phyloP scores from a whole-genome alignment of 2,113 vertebrate species.

The Oxygymnocypris stewartii region DNA sequence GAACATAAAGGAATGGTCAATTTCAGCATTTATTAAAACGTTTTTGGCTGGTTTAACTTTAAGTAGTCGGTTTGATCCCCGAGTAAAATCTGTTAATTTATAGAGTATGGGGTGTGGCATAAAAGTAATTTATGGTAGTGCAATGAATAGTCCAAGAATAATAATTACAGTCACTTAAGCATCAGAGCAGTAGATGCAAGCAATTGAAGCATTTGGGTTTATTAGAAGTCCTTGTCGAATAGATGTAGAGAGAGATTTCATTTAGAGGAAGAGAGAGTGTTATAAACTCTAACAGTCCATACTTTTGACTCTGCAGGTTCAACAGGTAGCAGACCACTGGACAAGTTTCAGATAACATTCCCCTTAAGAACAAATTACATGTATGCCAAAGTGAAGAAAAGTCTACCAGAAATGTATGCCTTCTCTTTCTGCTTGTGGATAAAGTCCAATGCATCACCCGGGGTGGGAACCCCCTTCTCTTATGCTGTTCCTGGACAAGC shows the following conservation, averaged over 20 bases:
- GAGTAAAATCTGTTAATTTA: neutral
- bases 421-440: slow-evolving; percentile 97
- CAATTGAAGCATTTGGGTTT: neutral
- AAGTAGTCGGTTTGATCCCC: neutral
- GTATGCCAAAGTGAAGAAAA: slow-evolving; percentile 95
- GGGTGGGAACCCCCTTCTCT: slow-evolving; percentile 60
- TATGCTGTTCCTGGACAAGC: slow-evolving; percentile 27
- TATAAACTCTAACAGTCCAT: neutral
- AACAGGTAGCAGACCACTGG: slow-evolving; percentile 86
- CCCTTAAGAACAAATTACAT: slow-evolving; percentile 97
- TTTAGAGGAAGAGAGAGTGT: neutral
- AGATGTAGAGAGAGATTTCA: neutral
- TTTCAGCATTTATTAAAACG: neutral
- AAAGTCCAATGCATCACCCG: slow-evolving; percentile 90
- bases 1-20: neutral
- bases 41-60: neutral
- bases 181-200: neutral
- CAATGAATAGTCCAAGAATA: neutral
- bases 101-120: neutral
- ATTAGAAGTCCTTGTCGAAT: neutral
- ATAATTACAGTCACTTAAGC: neutral
- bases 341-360: slow-evolving; percentile 95
- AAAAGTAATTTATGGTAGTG: neutral
- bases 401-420: slow-evolving; percentile 95
- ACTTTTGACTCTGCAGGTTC: slow-evolving; percentile 68